Conservation (phyloP, 2,113 vertebrate species). For the Aepyceros melampus region DNA sequence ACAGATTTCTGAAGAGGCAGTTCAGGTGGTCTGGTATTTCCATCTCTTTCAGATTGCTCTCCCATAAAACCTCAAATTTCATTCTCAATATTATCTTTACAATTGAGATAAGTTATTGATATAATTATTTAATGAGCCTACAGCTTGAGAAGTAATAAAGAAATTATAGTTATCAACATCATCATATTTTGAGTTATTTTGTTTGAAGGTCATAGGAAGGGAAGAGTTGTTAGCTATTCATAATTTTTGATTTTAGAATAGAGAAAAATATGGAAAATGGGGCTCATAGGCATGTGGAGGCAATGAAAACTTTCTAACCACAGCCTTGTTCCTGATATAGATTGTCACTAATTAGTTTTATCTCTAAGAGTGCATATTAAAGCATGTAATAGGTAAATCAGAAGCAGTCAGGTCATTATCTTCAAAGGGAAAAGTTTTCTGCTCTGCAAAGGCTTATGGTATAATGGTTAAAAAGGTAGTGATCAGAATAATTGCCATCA, state of each 20-base stretch:
- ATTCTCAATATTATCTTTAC: not conserved
- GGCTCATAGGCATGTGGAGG: not conserved
- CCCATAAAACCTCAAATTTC: not conserved
- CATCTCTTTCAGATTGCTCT: not conserved
- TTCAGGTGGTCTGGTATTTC: too few relatives aligned
- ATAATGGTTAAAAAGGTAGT: constrained; percentile 5
- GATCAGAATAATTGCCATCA: constrained; percentile 33
- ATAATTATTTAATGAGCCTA: not conserved
- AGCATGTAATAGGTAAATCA: not conserved
- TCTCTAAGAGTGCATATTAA: not conserved
- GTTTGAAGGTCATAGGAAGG: not conserved
- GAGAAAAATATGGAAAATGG: not conserved
- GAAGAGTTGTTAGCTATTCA: not conserved
- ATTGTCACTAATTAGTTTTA: not conserved
- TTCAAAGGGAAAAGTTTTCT: constrained; percentile 35
- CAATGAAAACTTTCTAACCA: not conserved
- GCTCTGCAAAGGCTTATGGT: constrained; percentile 28
- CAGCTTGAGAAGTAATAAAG: not conserved
- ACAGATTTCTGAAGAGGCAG: too few relatives aligned
- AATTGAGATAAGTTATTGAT: not conserved
- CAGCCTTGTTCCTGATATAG: not conserved
- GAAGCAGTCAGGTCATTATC: not conserved
- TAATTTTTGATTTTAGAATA: not conserved
- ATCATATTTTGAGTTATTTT: not conserved
- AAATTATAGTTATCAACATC: not conserved